Conservation (phyloP, 2,888 invertebrate genomes). For the Endotricha flammealis region DNA sequence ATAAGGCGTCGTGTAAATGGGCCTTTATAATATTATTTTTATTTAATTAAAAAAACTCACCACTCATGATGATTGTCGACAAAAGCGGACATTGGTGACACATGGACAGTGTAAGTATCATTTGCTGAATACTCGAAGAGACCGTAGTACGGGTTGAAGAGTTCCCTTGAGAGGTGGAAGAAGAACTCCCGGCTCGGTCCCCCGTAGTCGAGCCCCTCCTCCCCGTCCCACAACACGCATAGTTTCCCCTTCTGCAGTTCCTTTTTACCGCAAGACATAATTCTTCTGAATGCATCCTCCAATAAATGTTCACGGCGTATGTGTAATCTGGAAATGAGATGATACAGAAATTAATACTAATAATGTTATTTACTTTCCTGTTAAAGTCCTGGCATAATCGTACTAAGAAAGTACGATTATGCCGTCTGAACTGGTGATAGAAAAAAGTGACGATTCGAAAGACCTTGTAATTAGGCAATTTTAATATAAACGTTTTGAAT, state of each 20-base stretch:
- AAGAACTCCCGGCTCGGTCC: slow-evolving; percentile 99
- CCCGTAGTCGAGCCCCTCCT: slow-evolving; percentile 98
- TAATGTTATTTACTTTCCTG: too few relatives aligned
- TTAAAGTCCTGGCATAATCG: too few relatives aligned
- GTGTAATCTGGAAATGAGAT: slow-evolving; percentile 82
- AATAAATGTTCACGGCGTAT: slow-evolving; percentile 94
- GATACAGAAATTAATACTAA: background rate
- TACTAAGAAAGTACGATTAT: too few relatives aligned
- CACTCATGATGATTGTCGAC: slow-evolving; percentile 98
- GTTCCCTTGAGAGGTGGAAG: slow-evolving; percentile 96
- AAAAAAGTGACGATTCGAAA: too few relatives aligned
- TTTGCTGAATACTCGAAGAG: slow-evolving; percentile 98
- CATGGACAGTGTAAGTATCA: slow-evolving; percentile 97
- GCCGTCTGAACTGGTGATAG: too few relatives aligned
- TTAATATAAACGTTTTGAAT: too few relatives aligned
- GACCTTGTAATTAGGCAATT: too few relatives aligned
- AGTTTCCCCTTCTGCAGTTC: slow-evolving; percentile 96
- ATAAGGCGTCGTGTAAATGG: too few relatives aligned
- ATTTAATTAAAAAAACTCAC: slow-evolving; percentile 71
- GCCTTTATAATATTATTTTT: background rate
- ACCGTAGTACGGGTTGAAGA: slow-evolving; percentile 99
- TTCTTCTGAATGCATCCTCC: slow-evolving; percentile 97
- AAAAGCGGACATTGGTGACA: slow-evolving; percentile 96
- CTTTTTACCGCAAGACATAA: slow-evolving; percentile 97
- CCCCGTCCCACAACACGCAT: slow-evolving; percentile 95